These are phyloP conservation scores for Hirtodrosophila trivittata DNA, from an alignment of 2,888 invertebrate species.

Conservation along the genomic window DNA sequence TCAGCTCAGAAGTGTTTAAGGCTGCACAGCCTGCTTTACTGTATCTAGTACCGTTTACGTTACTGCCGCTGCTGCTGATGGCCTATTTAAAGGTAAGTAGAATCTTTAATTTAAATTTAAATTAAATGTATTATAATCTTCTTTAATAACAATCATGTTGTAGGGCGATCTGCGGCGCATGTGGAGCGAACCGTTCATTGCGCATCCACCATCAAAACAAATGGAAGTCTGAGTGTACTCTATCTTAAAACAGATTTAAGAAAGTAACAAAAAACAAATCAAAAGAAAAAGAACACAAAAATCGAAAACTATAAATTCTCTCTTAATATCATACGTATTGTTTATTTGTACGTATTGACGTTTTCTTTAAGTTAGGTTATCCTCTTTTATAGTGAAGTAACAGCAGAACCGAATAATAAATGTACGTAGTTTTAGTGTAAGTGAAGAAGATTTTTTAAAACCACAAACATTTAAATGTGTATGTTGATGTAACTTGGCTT, in stretches of 20 bases:
- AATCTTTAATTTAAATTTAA: neutral
- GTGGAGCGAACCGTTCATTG: constrained; percentile 98
- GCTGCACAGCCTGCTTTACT: constrained; percentile 98
- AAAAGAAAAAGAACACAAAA: constrained; percentile 34
- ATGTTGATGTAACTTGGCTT: constrained; percentile 48
- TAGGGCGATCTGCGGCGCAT: constrained; percentile 97
- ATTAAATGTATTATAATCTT: neutral
- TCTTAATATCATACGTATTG: constrained; percentile 64
- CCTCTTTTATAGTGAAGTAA: constrained; percentile 63
- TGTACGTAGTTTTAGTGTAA: constrained; percentile 61
- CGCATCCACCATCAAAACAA: constrained; percentile 91
- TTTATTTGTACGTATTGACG: constrained; percentile 58
- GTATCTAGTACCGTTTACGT: constrained; percentile 98
- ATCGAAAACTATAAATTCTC: constrained; percentile 57
- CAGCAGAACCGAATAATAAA: constrained; percentile 66
- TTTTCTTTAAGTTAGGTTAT: constrained; percentile 67
- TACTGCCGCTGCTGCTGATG: constrained; percentile 98
- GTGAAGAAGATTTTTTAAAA: constrained; percentile 46
- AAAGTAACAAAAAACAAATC: constrained; percentile 23
- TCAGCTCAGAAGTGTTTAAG: constrained; percentile 98
- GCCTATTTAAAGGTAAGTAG: constrained; percentile 95
- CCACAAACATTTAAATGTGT: constrained; percentile 47
- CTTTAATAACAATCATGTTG: constrained; percentile 63
- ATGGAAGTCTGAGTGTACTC: constrained; percentile 89
- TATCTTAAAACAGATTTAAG: constrained; percentile 54